Evolutionary conservation across 2,113 vertebrate species (phyloP).

Genomic region (Agelaius tricolor): DNA sequence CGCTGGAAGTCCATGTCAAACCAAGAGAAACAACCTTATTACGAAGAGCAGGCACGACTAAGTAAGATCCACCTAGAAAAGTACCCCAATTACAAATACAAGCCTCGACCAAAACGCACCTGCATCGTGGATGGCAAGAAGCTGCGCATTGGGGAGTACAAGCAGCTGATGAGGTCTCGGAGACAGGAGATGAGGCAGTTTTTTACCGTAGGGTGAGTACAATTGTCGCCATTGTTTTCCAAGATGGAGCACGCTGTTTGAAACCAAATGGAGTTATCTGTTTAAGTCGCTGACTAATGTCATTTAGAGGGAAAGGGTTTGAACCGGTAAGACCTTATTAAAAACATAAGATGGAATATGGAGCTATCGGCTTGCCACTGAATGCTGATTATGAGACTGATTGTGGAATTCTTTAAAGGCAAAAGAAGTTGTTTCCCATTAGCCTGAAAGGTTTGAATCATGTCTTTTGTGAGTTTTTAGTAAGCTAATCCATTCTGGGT

Average conservation of each 20-base stretch:
- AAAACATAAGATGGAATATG: neutral
- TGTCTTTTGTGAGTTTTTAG: constrained; percentile 3
- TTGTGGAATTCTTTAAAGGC: neutral
- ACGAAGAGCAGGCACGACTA: constrained; percentile 97
- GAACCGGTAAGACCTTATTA: neutral
- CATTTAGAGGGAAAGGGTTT: neutral
- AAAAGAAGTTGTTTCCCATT: constrained; percentile 33
- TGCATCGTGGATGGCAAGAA: constrained; percentile 99
- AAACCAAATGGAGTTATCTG: neutral
- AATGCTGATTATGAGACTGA: neutral
- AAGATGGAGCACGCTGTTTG: neutral
- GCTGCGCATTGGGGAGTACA: constrained; percentile 96
- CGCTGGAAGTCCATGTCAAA: constrained; percentile 99
- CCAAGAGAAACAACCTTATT: constrained; percentile 98
- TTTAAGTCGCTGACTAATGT: constrained; percentile 15
- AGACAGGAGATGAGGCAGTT: constrained; percentile 99
- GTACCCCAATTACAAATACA: constrained; percentile 99
- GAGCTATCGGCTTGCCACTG: neutral
- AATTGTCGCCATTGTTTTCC: neutral
- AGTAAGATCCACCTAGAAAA: constrained; percentile 99
- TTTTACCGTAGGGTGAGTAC: constrained; percentile 94
- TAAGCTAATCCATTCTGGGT: neutral
- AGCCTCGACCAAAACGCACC: constrained; percentile 97
- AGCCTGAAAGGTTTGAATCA: neutral
- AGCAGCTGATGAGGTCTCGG: constrained; percentile 98